Evolutionary conservation across 1,140 invertebrate genomes (phyloP), one percentile per base, ranked within the genome.

Genomic region (Steinernema khuongi): DNA sequence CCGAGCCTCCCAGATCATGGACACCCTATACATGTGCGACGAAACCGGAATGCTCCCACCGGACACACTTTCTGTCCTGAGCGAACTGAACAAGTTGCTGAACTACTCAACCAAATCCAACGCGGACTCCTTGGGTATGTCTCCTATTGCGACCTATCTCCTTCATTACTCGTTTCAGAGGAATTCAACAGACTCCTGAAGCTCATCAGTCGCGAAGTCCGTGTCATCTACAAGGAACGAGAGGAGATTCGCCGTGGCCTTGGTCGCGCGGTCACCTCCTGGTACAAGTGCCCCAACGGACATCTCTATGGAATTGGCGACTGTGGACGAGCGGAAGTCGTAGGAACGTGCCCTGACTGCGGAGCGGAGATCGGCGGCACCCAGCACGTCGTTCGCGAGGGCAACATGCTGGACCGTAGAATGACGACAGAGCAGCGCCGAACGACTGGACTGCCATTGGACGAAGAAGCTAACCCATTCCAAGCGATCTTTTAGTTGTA

Each of bases 261-360:
- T 7, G 7, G 50, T 60, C 7, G 7, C 7, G 50, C 4, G 50
- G 50, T 60, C 7, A 60, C 4, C 50, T 14, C 50, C 2, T 60
- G 50, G 50, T 60, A 60, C 50, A 60, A 60, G 19, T 60, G 50
- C 22, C 50, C 50, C 2, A 60, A 60, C 26, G 50, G 50, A 14
- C 50, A 60, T 22, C 50, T 60, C 7, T 60, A 60, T 22, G 50
- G 50, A 11, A 60, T 60, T 17, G 50, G 50, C 50, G 50, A 60
- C 7, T 60, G 50, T 22, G 50, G 50, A 7, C 4, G 50, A 22
- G 50, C 50, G 50, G 26, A n/a, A 22, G 50, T 60, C 19, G 22
- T n/a, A 60, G 11, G 14, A 4, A 60, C 14, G 26, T 60, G 50
- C 22, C 50, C 50, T 7, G 50, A 60, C 4, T 60, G 50, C 19